Conservation (phyloP, 2,113 vertebrate species). For the Nothobranchius kuhntae region DNA sequence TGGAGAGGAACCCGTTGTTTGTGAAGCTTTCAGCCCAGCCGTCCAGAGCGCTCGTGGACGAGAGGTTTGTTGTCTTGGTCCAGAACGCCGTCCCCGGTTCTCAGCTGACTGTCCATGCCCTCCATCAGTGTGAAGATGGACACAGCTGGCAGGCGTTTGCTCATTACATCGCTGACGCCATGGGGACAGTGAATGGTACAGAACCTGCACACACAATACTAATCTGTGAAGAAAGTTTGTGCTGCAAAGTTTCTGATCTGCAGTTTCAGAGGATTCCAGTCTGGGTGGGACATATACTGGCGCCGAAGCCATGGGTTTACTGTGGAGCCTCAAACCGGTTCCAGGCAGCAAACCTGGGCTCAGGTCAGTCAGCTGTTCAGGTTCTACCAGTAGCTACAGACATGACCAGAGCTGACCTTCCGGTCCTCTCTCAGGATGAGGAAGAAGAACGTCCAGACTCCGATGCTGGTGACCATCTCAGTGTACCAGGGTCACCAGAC, state of each 20-base stretch:
- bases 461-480: constrained; percentile 67
- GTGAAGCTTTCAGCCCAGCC: constrained; percentile 65
- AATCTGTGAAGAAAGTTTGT: neutral
- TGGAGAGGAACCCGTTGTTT: constrained; percentile 33
- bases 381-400: neutral
- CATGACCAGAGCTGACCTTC: neutral
- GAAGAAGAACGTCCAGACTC: constrained; percentile 65
- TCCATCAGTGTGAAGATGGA: constrained; percentile 62
- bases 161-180: constrained; percentile 56
- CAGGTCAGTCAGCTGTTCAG: constrained; percentile 50
- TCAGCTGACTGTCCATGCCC: constrained; percentile 59
- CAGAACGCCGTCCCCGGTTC: constrained; percentile 36
- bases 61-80: constrained; percentile 64
- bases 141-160: constrained; percentile 73
- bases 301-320: constrained; percentile 75
- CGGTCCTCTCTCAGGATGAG: constrained; percentile 61
- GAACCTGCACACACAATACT: neutral
- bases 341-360: constrained; percentile 73
- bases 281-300: constrained; percentile 76
- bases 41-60: constrained; percentile 66
- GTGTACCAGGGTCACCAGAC: constrained; percentile 66
- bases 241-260: neutral
- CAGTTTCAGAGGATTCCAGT: constrained; percentile 70
- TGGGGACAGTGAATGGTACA: constrained; percentile 62
- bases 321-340: constrained; percentile 79